A percentile compares a stretch with the other conserved stretches of the same genome.
Conservation (phyloP, 92 coral and sea anemone species). For the Parazoanthus swiftii region DNA sequence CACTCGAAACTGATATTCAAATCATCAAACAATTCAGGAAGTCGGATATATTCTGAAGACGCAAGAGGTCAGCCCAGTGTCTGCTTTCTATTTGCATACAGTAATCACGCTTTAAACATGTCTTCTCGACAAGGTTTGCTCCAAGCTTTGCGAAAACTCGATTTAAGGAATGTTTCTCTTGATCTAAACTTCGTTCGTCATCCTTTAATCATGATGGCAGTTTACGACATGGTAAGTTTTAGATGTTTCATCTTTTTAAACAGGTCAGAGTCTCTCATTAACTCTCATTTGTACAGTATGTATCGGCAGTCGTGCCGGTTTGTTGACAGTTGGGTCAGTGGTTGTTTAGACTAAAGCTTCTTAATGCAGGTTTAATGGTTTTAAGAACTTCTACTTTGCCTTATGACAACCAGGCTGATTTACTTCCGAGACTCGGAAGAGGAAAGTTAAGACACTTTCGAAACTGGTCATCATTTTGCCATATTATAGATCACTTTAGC, state of each 20-base stretch:
- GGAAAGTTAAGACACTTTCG: too few species aligned
- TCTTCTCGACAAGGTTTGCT: background rate
- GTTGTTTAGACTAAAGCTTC: background rate
- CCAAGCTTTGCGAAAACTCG: background rate
- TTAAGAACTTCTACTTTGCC: too few species aligned
- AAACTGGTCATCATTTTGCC: too few species aligned
- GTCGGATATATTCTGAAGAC: background rate
- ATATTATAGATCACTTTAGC: too few species aligned
- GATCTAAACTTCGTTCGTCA: conserved; percentile 18
- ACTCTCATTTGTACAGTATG: background rate
- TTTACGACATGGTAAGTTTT: conserved; percentile 36
- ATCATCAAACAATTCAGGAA: background rate
- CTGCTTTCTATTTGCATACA: background rate
- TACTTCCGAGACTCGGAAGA: too few species aligned
- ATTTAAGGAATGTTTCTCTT: background rate
- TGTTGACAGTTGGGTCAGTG: background rate
- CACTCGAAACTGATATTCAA: conserved; percentile 25
- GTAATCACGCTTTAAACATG: background rate
- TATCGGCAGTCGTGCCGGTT: background rate
- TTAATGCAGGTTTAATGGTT: too few species aligned
- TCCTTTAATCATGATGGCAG: conserved; percentile 36
- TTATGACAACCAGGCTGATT: too few species aligned
- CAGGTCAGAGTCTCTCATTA: background rate
- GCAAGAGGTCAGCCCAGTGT: background rate
- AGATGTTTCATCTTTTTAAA: background rate